Evolutionary conservation across 2,113 vertebrate species (phyloP), one percentile per base, ranked within the genome.

Genomic region (Glareola pratincola): DNA sequence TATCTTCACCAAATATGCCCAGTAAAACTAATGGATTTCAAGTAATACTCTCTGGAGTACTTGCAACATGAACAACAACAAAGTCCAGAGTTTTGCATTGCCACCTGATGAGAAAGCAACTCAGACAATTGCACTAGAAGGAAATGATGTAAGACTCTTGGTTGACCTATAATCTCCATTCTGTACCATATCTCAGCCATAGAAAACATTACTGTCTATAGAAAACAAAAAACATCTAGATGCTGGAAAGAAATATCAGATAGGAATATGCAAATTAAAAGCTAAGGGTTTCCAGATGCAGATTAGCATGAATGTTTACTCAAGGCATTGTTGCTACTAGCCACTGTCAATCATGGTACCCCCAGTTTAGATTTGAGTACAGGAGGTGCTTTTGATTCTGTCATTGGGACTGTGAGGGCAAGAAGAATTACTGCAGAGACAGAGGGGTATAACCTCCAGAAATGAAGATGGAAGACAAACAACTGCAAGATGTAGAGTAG

Each of bases 41-140:
- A 34, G 9, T 24, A 32, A 27, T 48, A 62, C 10, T 27, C 14
- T 51, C 50, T 27, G 17, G 18, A 27, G 30, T 16, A 48, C 21
- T 71, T 71, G 17, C 9, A 84, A 29, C 0, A 0, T n/a, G 21
- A 34, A 57, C 6, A 62, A 4, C 21, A 69, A 57, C 26, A n/a
- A 71, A 53, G 12, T 62, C 24, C 32, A 47, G 27, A 84, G n/a
- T 41, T 66, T 59, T 93, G 6, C 6, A 81, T 85, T 75, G 29
- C 8, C 10, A 75, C 3, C 17, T 74, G n/a, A 63, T 59, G 47
- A 78, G n/a, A 87, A 77, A 77, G 12, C n/a, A 50, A 74, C 14
- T 50, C 4, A 21, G 32, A 45, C 89, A 87, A 37, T 19, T 81
- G 14, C 10, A 29, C 50, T 47, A 23, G 41, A 85, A 78, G 26